Conservation (phyloP, 2,797 vertebrate species). For the Pangasius macronema region DNA sequence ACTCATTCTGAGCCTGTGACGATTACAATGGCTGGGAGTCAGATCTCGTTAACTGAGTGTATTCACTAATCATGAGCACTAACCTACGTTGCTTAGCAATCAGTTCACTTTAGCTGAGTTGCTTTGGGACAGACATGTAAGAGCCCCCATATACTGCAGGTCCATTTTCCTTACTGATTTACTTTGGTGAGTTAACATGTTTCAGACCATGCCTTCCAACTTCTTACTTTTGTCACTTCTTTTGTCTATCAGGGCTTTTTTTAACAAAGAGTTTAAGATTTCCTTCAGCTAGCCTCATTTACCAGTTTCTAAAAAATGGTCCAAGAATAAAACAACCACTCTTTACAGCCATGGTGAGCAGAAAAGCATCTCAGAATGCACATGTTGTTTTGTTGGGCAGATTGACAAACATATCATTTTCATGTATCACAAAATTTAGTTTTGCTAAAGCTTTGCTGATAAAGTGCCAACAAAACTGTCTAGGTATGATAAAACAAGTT, state of each 20-base stretch:
- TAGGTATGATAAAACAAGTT: neutral
- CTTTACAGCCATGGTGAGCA: neutral
- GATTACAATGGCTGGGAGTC: conserved; percentile 26
- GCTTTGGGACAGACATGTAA: neutral
- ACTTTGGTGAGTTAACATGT: neutral
- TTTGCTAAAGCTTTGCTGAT: neutral
- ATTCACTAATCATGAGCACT: conserved; percentile 36
- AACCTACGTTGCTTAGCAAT: neutral
- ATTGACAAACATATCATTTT: neutral
- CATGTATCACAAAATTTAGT: neutral
- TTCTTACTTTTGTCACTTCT: neutral
- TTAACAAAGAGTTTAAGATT: neutral
- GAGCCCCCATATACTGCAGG: neutral
- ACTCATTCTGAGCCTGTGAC: conserved; percentile 21
- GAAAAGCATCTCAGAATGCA: neutral
- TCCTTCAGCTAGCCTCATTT: neutral
- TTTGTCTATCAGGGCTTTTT: neutral
- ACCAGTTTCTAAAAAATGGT: neutral
- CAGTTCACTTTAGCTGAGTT: conserved; percentile 16
- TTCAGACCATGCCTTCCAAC: too few relatives aligned
- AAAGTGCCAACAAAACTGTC: neutral
- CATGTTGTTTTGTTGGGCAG: neutral
- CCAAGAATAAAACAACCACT: neutral
- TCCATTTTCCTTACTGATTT: neutral
- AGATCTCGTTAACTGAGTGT: conserved; percentile 23